A percentile compares a stretch with the other conserved stretches of the same genome.
Conservation (phyloP, 2,797 vertebrate genomes). For the Acanthornis magna region DNA sequence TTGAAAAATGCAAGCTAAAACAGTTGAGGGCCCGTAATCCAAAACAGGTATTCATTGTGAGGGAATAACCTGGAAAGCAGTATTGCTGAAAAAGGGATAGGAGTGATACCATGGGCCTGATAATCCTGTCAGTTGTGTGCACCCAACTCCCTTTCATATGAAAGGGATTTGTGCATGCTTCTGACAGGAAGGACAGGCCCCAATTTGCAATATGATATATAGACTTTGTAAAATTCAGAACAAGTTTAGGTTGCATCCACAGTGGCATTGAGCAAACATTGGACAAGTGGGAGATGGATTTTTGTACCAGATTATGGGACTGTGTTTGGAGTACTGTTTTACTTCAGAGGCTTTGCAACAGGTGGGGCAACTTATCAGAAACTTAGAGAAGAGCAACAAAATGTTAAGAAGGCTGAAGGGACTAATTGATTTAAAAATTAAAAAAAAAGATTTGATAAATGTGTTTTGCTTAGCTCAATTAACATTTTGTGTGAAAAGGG, state of each 20-base stretch:
- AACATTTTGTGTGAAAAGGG: not conserved
- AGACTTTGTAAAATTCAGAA: not conserved
- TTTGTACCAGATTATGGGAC: not conserved
- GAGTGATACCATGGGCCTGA: conserved; percentile 38
- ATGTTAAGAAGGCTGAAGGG: not conserved
- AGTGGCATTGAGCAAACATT: not conserved
- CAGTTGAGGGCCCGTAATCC: not conserved
- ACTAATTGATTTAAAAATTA: not conserved
- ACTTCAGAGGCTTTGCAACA: not conserved
- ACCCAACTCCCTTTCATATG: conserved; percentile 28
- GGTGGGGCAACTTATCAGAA: not conserved
- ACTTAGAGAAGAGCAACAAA: not conserved
- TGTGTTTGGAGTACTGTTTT: not conserved
- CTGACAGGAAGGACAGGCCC: conserved; percentile 11
- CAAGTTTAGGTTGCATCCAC: not conserved
- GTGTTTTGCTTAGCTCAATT: not conserved
- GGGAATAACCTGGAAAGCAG: conserved; percentile 66
- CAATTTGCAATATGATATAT: not conserved
- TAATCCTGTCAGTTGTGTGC: conserved; percentile 53
- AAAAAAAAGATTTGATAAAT: not conserved
- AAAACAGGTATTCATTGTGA: conserved; percentile 56
- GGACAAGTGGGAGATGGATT: not conserved
- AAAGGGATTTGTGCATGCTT: conserved; percentile 39
- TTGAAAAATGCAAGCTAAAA: conserved; percentile 28
- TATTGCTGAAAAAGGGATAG: conserved; percentile 54